Conservation (phyloP, 2,113 vertebrate species). For the Rhinoptilus africanus region DNA sequence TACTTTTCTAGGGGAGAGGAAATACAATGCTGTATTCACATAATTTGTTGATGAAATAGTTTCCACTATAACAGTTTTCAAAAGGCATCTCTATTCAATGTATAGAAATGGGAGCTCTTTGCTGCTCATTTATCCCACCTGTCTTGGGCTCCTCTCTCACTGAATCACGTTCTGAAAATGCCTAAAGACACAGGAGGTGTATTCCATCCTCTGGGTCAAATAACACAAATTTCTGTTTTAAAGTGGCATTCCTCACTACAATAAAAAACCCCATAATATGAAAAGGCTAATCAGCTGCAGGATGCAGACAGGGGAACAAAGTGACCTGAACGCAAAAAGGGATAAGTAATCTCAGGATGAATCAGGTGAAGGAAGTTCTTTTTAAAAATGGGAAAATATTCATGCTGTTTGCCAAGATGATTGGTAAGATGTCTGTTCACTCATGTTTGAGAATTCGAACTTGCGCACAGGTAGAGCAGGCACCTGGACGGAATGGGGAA, state of each 20-base stretch:
- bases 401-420: not conserved
- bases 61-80: not conserved
- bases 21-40: not conserved
- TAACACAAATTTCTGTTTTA: not conserved
- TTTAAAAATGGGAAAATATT: not conserved
- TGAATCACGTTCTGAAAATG: not conserved
- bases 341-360: not conserved
- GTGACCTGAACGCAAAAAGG: not conserved
- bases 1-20: not conserved
- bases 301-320: not conserved
- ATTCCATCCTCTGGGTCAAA: not conserved
- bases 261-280: not conserved
- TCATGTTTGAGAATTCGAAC: not conserved
- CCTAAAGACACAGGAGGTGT: not conserved
- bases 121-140: not conserved
- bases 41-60: not conserved
- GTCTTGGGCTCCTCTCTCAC: not conserved
- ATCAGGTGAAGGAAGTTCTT: not conserved
- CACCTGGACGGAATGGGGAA: not conserved
- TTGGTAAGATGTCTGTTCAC: conserved; percentile 6
- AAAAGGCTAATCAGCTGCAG: not conserved
- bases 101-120: not conserved
- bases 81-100: not conserved
- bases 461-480: not conserved
- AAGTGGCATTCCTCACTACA: not conserved